Evolutionary conservation across 2,888 invertebrate species (phyloP).

Genomic region (Ophion obscuratus): DNA sequence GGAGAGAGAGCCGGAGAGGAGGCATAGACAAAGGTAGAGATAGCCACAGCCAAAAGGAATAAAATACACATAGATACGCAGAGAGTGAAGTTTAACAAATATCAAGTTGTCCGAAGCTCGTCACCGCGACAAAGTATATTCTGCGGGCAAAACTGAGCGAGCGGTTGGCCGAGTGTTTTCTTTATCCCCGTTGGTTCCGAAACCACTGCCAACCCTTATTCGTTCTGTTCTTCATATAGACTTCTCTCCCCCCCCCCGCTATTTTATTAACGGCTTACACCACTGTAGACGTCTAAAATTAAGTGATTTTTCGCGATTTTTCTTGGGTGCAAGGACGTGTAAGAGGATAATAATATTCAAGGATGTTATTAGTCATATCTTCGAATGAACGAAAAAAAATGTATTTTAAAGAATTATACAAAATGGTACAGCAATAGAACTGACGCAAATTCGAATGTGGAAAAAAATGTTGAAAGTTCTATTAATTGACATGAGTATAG

Average conservation of each 20-base stretch:
- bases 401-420: no score
- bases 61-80: background rate
- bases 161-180: slow-evolving; percentile 30
- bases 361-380: no score
- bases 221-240: background rate
- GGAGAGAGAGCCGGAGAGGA: background rate
- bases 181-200: background rate
- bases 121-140: slow-evolving; percentile 61
- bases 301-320: no score
- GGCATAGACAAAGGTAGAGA: slow-evolving; percentile 23
- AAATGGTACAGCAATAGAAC: no score
- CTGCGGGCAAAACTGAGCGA: slow-evolving; percentile 40
- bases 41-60: slow-evolving; percentile 33
- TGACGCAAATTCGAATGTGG: no score
- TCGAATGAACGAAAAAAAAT: no score
- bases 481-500: no score
- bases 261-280: background rate
- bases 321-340: no score
- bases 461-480: no score
- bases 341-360: no score
- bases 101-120: slow-evolving; percentile 73
- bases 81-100: slow-evolving; percentile 59
- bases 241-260: background rate
- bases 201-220: slow-evolving; percentile 36
- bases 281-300: no score